phyloP scores from a whole-genome alignment of 2,888 invertebrate species.

The Nasonovia ribisnigri region DNA sequence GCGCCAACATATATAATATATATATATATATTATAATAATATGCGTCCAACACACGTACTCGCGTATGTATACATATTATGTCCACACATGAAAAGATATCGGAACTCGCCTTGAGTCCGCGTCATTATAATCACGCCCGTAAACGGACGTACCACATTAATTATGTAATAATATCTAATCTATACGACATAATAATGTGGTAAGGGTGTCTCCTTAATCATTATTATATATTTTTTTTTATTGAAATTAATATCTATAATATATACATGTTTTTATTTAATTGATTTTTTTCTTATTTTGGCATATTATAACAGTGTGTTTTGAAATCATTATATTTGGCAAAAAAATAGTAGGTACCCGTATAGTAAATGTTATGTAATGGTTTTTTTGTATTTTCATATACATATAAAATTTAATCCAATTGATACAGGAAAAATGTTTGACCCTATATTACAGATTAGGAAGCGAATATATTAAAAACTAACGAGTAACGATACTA shows the following conservation, averaged over 20 bases:
- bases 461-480: neutral
- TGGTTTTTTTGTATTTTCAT: neutral
- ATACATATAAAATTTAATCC: neutral
- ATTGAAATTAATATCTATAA: neutral
- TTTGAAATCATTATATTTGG: neutral
- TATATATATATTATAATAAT: constrained; percentile 5
- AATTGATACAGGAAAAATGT: neutral
- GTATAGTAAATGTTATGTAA: neutral
- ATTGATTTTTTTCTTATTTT: neutral
- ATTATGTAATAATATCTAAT: neutral
- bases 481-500: neutral
- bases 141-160: neutral
- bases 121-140: neutral
- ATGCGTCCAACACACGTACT: neutral
- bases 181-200: neutral
- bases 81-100: constrained; percentile 26
- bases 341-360: neutral
- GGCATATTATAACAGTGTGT: neutral
- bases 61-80: neutral
- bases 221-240: neutral
- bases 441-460: neutral
- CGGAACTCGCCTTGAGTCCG: neutral
- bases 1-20: constrained; percentile 27
- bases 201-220: neutral
- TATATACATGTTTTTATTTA: neutral